Evolutionary conservation across 2,113 vertebrate genomes (phyloP).

Genomic region (Gadus chalcogrammus): DNA sequence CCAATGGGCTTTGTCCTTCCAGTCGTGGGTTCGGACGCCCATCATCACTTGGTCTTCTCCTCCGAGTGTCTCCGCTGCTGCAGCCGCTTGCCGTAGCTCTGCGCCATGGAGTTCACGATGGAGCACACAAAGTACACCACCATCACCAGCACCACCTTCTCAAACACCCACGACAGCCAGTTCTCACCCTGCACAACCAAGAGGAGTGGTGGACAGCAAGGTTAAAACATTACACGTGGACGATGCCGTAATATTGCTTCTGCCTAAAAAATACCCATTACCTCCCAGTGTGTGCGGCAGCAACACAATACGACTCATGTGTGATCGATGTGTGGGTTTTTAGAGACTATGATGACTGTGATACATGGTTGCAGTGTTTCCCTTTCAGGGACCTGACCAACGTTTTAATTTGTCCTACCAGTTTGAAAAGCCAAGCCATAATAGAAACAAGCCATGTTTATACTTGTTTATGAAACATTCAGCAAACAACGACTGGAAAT

Average conservation of each 20-base stretch:
- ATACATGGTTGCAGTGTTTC: too few relatives aligned
- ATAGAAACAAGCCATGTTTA: too few relatives aligned
- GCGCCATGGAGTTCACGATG: constrained; percentile 98
- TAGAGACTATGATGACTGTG: too few relatives aligned
- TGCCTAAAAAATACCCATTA: too few relatives aligned
- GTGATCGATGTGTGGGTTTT: too few relatives aligned
- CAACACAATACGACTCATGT: too few relatives aligned
- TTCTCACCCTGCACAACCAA: constrained; percentile 82
- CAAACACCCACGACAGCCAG: constrained; percentile 98
- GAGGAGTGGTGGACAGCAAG: not conserved
- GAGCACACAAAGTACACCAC: constrained; percentile 97
- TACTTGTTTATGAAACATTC: not conserved
- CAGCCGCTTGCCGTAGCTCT: constrained; percentile 93
- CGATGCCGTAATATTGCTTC: not conserved
- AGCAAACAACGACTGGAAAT: not conserved
- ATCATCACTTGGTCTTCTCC: constrained; percentile 94
- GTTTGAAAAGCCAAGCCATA: too few relatives aligned
- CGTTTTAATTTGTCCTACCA: too few relatives aligned
- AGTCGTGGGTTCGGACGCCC: constrained; percentile 41
- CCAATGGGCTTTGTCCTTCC: not conserved
- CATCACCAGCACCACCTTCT: constrained; percentile 96
- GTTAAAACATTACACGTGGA: not conserved
- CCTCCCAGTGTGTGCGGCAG: too few relatives aligned
- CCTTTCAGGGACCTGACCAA: too few relatives aligned
- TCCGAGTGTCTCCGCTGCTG: constrained; percentile 87